Evolutionary conservation across 2,113 vertebrate genomes (phyloP).

Genomic region (Thinocorus orbignyianus): DNA sequence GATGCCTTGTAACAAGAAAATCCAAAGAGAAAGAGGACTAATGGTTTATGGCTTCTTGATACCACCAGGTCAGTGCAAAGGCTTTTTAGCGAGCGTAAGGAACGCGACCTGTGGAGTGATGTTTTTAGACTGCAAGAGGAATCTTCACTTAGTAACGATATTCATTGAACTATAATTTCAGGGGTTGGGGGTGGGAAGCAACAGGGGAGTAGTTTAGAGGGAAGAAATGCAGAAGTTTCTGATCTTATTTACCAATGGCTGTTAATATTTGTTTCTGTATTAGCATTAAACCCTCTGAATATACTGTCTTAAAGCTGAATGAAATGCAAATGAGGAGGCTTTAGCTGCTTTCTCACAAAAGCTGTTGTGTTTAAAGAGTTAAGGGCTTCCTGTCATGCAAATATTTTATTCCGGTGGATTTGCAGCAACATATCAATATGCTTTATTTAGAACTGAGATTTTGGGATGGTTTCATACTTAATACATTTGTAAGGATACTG

Average conservation of each 20-base stretch:
- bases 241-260: neutral
- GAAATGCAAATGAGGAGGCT: neutral
- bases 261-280: neutral
- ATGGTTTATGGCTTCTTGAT: neutral
- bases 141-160: neutral
- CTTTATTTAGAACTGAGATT: constrained; percentile 33
- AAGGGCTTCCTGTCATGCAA: neutral
- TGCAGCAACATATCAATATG: neutral
- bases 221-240: neutral
- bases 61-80: neutral
- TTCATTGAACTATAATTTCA: neutral
- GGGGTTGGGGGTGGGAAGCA: neutral
- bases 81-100: neutral
- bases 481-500: neutral
- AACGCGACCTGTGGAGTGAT: neutral
- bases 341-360: constrained; percentile 1
- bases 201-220: neutral
- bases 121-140: constrained; percentile 6
- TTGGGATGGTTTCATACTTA: neutral
- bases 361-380: neutral
- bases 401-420: constrained; percentile 12
- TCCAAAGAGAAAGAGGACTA: neutral
- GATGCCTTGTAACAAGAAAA: neutral
- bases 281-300: neutral
- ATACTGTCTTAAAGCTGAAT: neutral